Evolutionary conservation across 1,140 invertebrate species (phyloP).

Genomic region (Matsumurasca onukii): DNA sequence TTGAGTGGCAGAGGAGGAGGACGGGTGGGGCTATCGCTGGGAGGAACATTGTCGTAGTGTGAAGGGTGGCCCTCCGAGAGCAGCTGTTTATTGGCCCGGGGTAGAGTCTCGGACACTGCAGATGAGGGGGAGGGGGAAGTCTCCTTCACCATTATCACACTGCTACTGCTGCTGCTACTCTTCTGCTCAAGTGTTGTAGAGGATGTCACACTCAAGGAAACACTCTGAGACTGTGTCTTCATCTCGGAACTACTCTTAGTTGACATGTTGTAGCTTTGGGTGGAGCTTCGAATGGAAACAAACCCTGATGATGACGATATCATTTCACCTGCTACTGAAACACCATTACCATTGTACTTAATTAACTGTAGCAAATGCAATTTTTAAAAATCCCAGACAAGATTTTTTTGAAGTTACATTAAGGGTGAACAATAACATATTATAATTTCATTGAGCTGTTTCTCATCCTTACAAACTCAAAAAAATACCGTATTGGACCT

Average conservation of each 20-base stretch:
- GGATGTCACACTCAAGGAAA: background rate
- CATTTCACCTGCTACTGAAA: slow-evolving; percentile 26
- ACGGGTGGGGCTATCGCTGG: slow-evolving; percentile 44
- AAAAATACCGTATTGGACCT: no score
- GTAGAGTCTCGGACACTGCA: no score
- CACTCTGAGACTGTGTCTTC: no score
- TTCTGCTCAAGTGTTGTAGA: slow-evolving; percentile 27
- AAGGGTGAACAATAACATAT: no score
- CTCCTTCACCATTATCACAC: slow-evolving; percentile 32
- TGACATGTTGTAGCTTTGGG: slow-evolving; percentile 53
- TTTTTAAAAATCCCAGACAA: no score
- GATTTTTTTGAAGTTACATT: no score
- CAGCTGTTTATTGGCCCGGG: slow-evolving; percentile 58
- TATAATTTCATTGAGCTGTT: no score
- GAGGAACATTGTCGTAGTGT: slow-evolving; percentile 71
- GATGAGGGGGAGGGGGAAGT: slow-evolving; percentile 69
- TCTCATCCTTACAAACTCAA: no score
- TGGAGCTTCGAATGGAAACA: slow-evolving; percentile 65
- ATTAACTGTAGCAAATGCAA: no score
- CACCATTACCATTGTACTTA: no score
- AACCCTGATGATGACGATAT: slow-evolving; percentile 60
- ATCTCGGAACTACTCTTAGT: slow-evolving; percentile 10
- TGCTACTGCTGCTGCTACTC: slow-evolving; percentile 7
- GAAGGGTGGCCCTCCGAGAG: slow-evolving; percentile 60
- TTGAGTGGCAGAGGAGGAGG: slow-evolving; percentile 89